These are phyloP conservation scores for Microcebus tavaratra DNA, from an alignment of 2,113 vertebrate species.

Conservation along the genomic window DNA sequence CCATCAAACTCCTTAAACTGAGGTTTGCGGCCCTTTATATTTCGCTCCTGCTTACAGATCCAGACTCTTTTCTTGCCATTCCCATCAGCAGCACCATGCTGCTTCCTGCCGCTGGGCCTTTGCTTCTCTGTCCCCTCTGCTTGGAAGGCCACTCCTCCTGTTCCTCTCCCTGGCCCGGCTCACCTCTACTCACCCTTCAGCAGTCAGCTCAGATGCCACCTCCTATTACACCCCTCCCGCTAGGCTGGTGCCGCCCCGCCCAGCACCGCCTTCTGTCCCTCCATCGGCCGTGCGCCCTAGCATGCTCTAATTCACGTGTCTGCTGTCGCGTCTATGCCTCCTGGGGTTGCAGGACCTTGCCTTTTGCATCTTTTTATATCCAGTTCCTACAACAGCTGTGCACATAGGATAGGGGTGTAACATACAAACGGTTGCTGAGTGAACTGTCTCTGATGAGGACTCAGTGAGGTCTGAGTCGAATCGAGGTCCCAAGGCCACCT, in stretches of 20 bases:
- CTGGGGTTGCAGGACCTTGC: background rate
- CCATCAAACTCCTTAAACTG: background rate
- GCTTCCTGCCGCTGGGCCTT: background rate
- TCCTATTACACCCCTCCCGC: no score
- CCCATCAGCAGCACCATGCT: background rate
- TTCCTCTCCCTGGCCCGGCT: background rate
- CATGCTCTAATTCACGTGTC: background rate
- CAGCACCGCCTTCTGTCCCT: background rate
- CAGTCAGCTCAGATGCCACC: background rate
- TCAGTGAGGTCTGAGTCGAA: rapidly evolving
- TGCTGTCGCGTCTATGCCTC: background rate
- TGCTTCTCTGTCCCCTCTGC: background rate
- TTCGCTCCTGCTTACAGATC: background rate
- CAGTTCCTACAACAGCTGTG: no score
- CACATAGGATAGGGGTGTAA: rapidly evolving
- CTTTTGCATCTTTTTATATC: background rate
- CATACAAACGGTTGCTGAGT: background rate
- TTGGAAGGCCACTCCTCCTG: background rate
- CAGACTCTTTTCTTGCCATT: background rate
- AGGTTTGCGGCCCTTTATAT: background rate
- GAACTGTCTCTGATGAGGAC: background rate
- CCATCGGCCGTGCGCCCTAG: background rate
- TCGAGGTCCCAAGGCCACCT: rapidly evolving
- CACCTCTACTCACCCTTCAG: background rate
- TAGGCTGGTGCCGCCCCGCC: background rate